Base-by-base conservation (phyloP, 2,797 vertebrate genomes). In the Peromyscus nudipes region DNA sequence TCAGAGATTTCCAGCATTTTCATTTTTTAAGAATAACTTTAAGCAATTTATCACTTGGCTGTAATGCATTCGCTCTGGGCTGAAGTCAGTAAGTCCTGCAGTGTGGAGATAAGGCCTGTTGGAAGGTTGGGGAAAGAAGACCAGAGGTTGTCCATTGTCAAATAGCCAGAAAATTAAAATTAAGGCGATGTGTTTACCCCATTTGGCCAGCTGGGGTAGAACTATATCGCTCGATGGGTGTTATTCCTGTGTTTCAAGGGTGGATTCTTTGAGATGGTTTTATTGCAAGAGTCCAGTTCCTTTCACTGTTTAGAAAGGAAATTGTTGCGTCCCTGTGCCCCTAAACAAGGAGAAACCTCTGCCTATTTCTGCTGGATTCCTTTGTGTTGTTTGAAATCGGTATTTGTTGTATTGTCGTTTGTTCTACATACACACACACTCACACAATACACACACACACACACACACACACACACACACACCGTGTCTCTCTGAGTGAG, bases 41-140 rank as follows among this genome's bases (percentile, higher is more conserved):
- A 96, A 97, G 97, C 97, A 96, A 97, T 97, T 98, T 98, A 97
- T 98, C 98, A 98, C 97, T 97, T 96, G 95, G 93, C 98, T 98
- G 84, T 97, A 96, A 93, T 89, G 94, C 97, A 86, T 96, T 97
- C 16, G 5, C 95, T 95, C 97, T 96, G 79, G 92, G 95, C 92
- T 97, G 95, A 96, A 97, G 95, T 97, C 97, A 97, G 7, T 97
- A 96, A 93, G 96, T 96, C 91, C 97, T 98, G 98, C 97, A 97
- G 87, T 79, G 76, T 46, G 62, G 94, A 97, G 98, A 98, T 98
- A 98, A 98, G 97, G 73, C 96, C 95, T 79, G 17, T 89, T 60
- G 89, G 94, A 96, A 97, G 96, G 96, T 97, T 85, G 96, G 43
- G 81, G 91, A 93, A 82, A 95, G 92, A 97, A 88, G 91, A 65